phyloP scores from a whole-genome alignment of 2,888 invertebrate genomes.

The Mythimna lalbum region DNA sequence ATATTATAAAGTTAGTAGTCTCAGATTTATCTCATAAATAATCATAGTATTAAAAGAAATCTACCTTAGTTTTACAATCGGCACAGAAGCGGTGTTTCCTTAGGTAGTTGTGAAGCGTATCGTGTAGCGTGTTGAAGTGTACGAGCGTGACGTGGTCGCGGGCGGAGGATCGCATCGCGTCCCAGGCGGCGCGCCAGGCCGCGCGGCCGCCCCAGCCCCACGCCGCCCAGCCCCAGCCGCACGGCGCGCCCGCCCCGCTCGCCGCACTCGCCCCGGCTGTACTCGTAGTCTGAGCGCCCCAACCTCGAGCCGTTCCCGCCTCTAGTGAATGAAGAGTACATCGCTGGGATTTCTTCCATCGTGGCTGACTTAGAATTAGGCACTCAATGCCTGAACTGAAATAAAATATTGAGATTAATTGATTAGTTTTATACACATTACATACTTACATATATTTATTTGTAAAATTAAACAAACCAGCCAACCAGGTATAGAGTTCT shows the following conservation, averaged over 20 bases:
- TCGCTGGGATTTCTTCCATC: constrained; percentile 96
- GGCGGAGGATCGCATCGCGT: constrained; percentile 95
- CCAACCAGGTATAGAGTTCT: no score
- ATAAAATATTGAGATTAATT: constrained; percentile 41
- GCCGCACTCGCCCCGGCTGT: constrained; percentile 88
- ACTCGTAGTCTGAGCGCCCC: constrained; percentile 83
- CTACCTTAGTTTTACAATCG: constrained; percentile 97
- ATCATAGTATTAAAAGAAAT: constrained; percentile 44
- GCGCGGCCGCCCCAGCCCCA: constrained; percentile 92
- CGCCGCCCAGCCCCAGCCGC: constrained; percentile 94
- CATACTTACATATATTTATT: no score
- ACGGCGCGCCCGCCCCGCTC: constrained; percentile 91
- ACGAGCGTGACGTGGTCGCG: constrained; percentile 96
- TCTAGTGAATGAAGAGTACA: constrained; percentile 97
- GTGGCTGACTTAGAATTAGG: constrained; percentile 94
- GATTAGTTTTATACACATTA: no score
- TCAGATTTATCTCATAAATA: background rate
- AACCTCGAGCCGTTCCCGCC: constrained; percentile 94
- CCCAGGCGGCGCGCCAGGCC: constrained; percentile 96
- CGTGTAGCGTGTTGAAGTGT: constrained; percentile 95
- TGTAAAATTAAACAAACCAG: no score
- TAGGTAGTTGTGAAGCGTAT: constrained; percentile 97
- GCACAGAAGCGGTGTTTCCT: constrained; percentile 98
- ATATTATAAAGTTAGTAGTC: background rate
- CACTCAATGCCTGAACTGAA: constrained; percentile 93